These are phyloP conservation scores for Platycercus adscitus DNA, from an alignment of 2,113 vertebrate genomes.

Conservation along the genomic window DNA sequence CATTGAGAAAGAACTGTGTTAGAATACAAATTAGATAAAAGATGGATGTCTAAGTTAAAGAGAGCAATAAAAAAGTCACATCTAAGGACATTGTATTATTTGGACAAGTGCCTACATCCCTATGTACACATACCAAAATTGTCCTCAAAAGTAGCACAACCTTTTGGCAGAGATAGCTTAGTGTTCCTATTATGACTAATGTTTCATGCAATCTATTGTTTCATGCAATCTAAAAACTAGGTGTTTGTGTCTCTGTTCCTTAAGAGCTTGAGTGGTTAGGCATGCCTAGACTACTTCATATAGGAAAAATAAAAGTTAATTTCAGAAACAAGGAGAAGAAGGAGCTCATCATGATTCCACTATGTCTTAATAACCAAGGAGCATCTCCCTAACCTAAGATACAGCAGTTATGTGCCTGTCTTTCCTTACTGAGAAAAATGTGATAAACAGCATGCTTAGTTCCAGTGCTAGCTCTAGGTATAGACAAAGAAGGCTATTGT, in stretches of 20 bases:
- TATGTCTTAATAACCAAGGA: background rate
- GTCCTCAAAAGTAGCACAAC: background rate
- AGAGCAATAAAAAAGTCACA: background rate
- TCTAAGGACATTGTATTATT: background rate
- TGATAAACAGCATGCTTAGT: background rate
- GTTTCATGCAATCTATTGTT: background rate
- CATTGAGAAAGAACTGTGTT: background rate
- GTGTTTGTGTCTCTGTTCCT: background rate
- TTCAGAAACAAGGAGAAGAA: background rate
- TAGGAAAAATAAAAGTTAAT: background rate
- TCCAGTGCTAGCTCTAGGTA: background rate
- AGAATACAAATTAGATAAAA: background rate
- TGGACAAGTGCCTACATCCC: background rate
- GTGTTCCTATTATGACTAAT: background rate
- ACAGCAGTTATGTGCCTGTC: background rate
- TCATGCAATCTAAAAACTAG: background rate
- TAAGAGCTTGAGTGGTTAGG: background rate
- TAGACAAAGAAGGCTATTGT: background rate
- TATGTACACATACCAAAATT: background rate
- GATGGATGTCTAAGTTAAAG: background rate
- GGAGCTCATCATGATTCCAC: background rate
- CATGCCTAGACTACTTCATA: background rate
- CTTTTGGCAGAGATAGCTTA: background rate
- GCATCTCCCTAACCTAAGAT: background rate
- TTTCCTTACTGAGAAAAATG: background rate